phyloP scores from a whole-genome alignment of 2,797 vertebrate species.

The Smutsia gigantea region DNA sequence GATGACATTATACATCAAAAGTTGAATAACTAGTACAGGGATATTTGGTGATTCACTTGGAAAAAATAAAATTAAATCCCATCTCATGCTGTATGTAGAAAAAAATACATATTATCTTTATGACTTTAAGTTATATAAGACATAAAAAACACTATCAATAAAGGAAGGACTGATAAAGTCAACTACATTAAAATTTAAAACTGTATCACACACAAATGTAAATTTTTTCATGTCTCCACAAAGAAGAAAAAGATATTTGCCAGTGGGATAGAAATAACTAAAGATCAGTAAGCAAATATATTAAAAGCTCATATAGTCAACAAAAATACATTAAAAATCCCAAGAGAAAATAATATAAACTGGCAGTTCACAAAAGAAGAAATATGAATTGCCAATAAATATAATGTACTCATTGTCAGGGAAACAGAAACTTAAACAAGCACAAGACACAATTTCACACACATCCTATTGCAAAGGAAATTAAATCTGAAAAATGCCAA shows the following conservation, averaged over 20 bases:
- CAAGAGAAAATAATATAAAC: background rate
- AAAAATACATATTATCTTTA: background rate
- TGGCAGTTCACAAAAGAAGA: background rate
- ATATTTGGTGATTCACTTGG: background rate
- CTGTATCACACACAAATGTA: background rate
- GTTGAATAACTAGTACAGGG: background rate
- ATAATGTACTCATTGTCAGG: background rate
- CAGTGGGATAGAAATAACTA: background rate
- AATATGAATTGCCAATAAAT: background rate
- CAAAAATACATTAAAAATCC: background rate
- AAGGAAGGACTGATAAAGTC: background rate
- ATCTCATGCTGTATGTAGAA: background rate
- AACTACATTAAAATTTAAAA: slow-evolving; percentile 13
- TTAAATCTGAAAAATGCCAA: slow-evolving; percentile 4
- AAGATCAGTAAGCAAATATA: background rate
- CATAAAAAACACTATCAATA: background rate
- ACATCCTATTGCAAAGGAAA: background rate
- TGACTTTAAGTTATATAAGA: background rate
- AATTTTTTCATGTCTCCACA: background rate
- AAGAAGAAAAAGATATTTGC: background rate
- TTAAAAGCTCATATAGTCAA: background rate
- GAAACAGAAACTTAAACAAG: slow-evolving; percentile 5
- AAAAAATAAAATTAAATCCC: background rate
- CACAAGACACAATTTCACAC: background rate
- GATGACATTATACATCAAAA: background rate